Conservation (phyloP, 1,140 invertebrate genomes). For the Belonocnema kinseyi region DNA sequence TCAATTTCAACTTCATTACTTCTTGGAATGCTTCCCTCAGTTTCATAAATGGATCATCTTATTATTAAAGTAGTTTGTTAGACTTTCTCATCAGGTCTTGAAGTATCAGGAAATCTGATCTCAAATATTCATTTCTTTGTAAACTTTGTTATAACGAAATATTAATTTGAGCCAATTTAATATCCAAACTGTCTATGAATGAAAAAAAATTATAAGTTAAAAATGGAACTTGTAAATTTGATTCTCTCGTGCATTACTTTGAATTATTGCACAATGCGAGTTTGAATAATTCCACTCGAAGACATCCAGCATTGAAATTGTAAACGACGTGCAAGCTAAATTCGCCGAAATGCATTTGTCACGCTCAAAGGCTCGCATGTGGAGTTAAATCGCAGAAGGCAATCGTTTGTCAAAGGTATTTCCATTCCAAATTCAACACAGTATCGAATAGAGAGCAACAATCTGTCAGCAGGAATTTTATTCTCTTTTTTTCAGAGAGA, state of each 20-base stretch:
- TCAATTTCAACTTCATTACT: constrained; percentile 12
- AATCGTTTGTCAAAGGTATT: constrained; percentile 31
- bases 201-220: not conserved
- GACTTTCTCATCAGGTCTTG: not conserved
- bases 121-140: not conserved
- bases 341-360: constrained; percentile 30
- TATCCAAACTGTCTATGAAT: no score
- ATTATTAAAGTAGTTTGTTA: constrained; percentile 22
- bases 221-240: constrained; percentile 37
- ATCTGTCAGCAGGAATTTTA: constrained; percentile 24
- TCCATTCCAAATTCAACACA: constrained; percentile 26
- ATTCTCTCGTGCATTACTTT: not conserved
- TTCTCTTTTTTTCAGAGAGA: not conserved
- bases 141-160: constrained; percentile 9
- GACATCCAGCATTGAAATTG: constrained; percentile 17
- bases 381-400: constrained; percentile 29
- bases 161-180: no score
- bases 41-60: constrained; percentile 13
- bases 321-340: constrained; percentile 26
- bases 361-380: constrained; percentile 29
- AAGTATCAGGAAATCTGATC: constrained; percentile 33
- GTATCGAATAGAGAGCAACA: constrained; percentile 19
- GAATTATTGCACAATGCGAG: not conserved
- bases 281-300: constrained; percentile 23
- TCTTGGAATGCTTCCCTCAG: not conserved